A percentile compares a stretch with the other conserved stretches of the same genome.
These are phyloP conservation scores for Phalacrocorax aristotelis DNA, from an alignment of 2,113 vertebrate genomes.

Conservation along the genomic window DNA sequence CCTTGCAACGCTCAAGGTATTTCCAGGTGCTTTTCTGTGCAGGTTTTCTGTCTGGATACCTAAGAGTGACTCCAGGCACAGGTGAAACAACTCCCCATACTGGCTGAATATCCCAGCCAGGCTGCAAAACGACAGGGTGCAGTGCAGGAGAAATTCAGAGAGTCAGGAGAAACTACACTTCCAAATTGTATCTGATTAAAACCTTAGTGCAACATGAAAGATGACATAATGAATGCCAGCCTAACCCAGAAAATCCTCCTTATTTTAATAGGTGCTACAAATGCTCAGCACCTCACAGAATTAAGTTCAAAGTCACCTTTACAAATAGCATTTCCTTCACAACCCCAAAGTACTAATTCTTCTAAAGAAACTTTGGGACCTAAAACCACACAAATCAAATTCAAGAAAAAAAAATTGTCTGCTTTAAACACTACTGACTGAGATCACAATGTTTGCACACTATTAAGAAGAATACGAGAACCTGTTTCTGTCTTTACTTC, in stretches of 20 bases:
- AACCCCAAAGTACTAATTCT: neutral
- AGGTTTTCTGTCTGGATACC: neutral
- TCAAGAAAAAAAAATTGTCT: neutral
- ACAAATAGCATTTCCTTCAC: neutral
- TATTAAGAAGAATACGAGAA: neutral
- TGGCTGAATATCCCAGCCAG: neutral
- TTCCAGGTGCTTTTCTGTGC: neutral
- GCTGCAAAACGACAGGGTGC: neutral
- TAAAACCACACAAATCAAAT: neutral
- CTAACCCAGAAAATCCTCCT: slow-evolving; percentile 1
- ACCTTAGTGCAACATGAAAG: neutral
- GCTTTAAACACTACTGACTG: neutral
- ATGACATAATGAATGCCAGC: neutral
- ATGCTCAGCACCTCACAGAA: neutral
- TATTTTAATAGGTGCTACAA: neutral
- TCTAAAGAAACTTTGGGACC: neutral
- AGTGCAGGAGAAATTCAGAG: neutral
- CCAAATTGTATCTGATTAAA: slow-evolving; percentile 8
- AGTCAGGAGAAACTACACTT: neutral
- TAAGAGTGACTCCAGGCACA: neutral
- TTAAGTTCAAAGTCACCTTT: neutral
- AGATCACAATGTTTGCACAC: neutral
- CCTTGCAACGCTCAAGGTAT: neutral
- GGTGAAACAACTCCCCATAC: neutral
- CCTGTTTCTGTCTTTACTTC: neutral